These are phyloP conservation scores for Cotesia glomerata DNA, from an alignment of 1,140 invertebrate genomes.

Conservation along the genomic window DNA sequence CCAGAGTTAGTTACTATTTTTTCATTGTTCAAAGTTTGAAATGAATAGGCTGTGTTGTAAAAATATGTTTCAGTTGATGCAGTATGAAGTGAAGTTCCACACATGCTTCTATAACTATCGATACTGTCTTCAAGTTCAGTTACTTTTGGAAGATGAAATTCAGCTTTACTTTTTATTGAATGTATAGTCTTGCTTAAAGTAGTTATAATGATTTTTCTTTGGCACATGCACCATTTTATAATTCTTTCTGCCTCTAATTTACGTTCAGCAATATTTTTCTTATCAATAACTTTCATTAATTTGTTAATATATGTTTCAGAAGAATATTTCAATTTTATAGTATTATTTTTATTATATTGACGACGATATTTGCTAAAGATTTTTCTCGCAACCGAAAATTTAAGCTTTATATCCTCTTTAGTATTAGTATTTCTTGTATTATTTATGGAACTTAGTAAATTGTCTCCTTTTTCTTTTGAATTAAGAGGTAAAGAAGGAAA, in stretches of 20 bases:
- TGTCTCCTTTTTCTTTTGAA: too few relatives aligned
- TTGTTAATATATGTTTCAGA: background rate
- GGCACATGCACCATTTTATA: background rate
- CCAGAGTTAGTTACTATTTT: background rate
- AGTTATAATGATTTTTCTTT: background rate
- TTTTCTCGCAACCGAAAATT: background rate
- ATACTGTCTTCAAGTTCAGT: background rate
- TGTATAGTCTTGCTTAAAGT: background rate
- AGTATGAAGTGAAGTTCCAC: conserved; percentile 12
- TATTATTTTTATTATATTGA: background rate
- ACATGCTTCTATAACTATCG: background rate
- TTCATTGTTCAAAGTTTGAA: background rate
- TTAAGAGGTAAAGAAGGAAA: too few relatives aligned
- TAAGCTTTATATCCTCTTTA: background rate
- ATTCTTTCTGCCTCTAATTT: conserved; percentile 12
- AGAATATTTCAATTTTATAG: background rate
- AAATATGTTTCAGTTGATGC: conserved; percentile 14
- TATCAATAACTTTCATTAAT: background rate
- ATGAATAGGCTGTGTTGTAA: background rate
- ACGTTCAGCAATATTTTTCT: background rate
- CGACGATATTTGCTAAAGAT: background rate
- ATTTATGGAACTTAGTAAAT: too few relatives aligned
- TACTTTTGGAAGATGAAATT: background rate
- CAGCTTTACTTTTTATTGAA: background rate
- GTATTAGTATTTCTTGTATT: too few relatives aligned